phyloP scores from a whole-genome alignment of 2,113 vertebrate species.

The Neogobius melanostomus region DNA sequence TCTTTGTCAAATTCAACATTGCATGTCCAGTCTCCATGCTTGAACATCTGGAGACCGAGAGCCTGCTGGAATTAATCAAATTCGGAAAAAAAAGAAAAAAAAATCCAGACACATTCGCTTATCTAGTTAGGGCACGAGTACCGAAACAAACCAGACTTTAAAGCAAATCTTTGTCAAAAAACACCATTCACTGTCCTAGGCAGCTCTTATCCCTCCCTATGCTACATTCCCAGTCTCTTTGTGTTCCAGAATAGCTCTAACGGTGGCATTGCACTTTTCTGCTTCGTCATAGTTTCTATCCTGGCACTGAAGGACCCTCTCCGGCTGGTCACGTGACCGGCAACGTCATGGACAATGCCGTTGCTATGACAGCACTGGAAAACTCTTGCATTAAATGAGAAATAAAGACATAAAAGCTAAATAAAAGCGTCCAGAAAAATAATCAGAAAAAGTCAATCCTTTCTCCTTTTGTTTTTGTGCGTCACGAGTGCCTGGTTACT shows the following conservation, averaged over 20 bases:
- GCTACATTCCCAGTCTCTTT: neutral
- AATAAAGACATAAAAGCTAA: conserved; percentile 1
- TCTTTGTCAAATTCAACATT: too few species aligned
- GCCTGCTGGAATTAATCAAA: too few species aligned
- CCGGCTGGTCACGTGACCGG: conserved; percentile 34
- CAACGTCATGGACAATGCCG: neutral
- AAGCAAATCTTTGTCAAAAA: neutral
- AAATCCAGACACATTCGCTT: too few species aligned
- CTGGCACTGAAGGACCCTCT: neutral
- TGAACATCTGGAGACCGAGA: too few species aligned
- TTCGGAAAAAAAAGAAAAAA: too few species aligned
- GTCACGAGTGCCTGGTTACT: conserved; percentile 19
- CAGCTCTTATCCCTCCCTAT: neutral
- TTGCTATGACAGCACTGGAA: neutral
- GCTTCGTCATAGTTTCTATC: conserved; percentile 18
- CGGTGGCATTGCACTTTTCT: conserved; percentile 15
- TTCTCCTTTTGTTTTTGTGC: neutral
- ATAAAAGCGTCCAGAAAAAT: neutral
- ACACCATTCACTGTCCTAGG: neutral
- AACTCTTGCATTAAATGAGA: neutral
- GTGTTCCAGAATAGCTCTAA: conserved; percentile 20
- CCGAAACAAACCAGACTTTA: neutral
- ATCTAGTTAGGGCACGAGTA: conserved; percentile 1
- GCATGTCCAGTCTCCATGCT: too few species aligned
- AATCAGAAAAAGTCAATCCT: neutral